Base-by-base conservation (phyloP, 2,797 vertebrate genomes). In the Sebastes hopkinsi region DNA sequence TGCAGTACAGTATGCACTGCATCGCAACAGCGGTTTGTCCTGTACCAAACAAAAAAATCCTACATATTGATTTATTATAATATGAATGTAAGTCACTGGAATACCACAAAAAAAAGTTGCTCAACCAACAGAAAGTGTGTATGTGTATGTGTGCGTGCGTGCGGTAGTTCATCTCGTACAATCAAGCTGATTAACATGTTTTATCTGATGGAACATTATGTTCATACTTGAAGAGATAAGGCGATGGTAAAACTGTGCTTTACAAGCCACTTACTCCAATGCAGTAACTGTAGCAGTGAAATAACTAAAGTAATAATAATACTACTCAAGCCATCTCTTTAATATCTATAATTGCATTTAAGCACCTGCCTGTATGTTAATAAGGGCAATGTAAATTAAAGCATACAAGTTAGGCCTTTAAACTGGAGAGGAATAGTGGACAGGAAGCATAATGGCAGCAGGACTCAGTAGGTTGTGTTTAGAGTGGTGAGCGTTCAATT, bases 1-100 rank as follows among this genome's bases (percentile, higher is more conserved):
- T 79, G 84, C 86, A 87, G 88, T 94, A 94, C 93, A 94, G 91
- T 92, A 92, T 87, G 86, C 90, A 80, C 92, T 93, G 82, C 89
- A 87, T 75, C 52, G 58, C 76, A 84, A 38, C 62, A 70, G 91
- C 50, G 88, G 89, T 93, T 93, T 92, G 72, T 85, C 78, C 75
- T 77, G 22, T 64, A 23, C 25, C 58, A 75, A 66, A 76, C 78
- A 72, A 23, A 55, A 42, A 46, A 46, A 56, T 65, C 22, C 42
- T 74, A 67, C 46, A 29, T 38, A 72, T 68, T 55, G 38, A 87
- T 69, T 22, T 68, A 46, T 56, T 58, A 1, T 50, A 55, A 55
- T 58, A 9, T 68, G 10, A 70, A 58, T 29, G 2, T 9, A 61
- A 65, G 38, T 34, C 30, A 22, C 3, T 32, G 8, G 2, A 67